phyloP scores from a whole-genome alignment of 2,888 invertebrate species.

The Nasonia oneida region DNA sequence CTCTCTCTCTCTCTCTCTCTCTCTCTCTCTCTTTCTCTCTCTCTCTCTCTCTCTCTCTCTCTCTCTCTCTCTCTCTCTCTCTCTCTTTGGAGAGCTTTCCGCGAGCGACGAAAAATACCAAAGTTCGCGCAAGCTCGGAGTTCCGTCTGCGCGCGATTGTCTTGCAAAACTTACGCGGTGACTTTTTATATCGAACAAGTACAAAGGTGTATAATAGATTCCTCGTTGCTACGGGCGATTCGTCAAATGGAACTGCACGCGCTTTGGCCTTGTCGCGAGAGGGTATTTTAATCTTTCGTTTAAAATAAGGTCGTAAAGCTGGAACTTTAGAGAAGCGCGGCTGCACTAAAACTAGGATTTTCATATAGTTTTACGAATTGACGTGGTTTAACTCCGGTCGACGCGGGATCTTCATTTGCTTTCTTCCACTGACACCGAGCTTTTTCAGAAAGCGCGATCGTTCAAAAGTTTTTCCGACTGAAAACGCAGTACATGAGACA shows the following conservation, averaged over 20 bases:
- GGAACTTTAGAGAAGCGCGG: neutral
- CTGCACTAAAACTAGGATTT: neutral
- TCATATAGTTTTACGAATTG: constrained; percentile 2
- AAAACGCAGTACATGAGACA: neutral
- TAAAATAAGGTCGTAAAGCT: neutral
- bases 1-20: no score
- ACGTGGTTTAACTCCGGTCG: neutral
- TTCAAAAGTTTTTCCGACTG: neutral
- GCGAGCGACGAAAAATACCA: constrained; percentile 15
- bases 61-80: neutral
- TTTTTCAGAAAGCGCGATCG: neutral
- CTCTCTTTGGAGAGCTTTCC: constrained; percentile 47
- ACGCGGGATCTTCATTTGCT: neutral
- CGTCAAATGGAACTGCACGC: neutral
- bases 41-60: no score
- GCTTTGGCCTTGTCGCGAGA: neutral
- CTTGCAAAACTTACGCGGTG: neutral
- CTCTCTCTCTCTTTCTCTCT: no score
- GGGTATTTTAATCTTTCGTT: constrained; percentile 11
- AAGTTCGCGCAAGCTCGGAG: neutral
- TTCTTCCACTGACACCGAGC: neutral
- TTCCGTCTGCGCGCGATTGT: neutral
- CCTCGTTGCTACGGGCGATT: neutral
- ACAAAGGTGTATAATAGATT: neutral
- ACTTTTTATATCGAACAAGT: neutral